Percentiles rank a stretch among this genome's conserved stretches.
These are phyloP conservation scores for Phoxinus phoxinus DNA, from an alignment of 2,113 vertebrate genomes.

Conservation along the genomic window DNA sequence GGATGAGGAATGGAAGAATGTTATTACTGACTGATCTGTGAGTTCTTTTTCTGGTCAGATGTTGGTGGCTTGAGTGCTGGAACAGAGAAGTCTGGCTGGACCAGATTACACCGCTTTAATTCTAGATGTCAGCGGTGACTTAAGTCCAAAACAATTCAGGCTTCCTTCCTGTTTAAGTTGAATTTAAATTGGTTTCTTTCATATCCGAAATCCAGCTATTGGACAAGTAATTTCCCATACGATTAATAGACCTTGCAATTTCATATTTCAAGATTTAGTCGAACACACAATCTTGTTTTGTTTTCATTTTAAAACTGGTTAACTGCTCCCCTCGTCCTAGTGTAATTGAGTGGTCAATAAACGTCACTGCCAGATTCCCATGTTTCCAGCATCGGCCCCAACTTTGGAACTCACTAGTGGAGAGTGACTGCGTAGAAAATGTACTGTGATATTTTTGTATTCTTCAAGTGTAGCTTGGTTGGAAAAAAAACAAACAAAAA, in stretches of 20 bases:
- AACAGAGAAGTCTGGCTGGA: constrained; percentile 64
- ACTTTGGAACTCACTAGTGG: constrained; percentile 67
- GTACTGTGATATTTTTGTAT: constrained; percentile 86
- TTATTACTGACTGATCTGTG: constrained; percentile 60
- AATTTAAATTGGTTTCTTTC: constrained; percentile 15
- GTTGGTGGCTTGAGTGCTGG: constrained; percentile 52
- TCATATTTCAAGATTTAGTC: background rate
- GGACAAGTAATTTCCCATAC: background rate
- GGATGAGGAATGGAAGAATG: constrained; percentile 55
- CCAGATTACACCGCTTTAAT: constrained; percentile 53
- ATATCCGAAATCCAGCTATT: background rate
- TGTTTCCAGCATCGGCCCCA: constrained; percentile 62
- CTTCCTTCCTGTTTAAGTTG: background rate
- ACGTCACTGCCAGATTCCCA: constrained; percentile 61
- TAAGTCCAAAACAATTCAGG: constrained; percentile 37
- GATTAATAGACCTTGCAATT: background rate
- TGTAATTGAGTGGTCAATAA: constrained; percentile 55
- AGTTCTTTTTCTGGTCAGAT: constrained; percentile 62
- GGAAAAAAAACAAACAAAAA: constrained; percentile 61
- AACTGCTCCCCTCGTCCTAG: constrained; percentile 15
- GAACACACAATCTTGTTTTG: background rate
- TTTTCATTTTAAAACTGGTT: constrained; percentile 13
- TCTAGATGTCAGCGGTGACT: background rate
- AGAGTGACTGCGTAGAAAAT: constrained; percentile 76
- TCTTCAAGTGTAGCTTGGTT: constrained; percentile 79